Conservation (phyloP, 1,140 invertebrate genomes). For the Drosophila sturtevanti region DNA sequence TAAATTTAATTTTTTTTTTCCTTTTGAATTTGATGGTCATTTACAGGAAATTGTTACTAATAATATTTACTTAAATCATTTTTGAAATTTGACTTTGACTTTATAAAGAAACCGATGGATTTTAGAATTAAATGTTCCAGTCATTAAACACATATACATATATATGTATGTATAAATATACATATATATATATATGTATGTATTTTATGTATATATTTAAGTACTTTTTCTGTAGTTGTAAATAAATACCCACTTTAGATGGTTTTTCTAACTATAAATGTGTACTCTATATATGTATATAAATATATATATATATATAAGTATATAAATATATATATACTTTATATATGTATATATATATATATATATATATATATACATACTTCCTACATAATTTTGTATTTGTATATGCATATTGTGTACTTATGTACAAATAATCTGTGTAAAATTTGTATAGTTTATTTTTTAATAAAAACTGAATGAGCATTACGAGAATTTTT, state of each 20-base stretch:
- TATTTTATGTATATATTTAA: background rate
- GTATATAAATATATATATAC: background rate
- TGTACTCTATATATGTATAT: no score
- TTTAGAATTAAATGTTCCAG: background rate
- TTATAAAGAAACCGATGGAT: background rate
- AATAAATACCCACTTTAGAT: no score
- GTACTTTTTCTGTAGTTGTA: background rate
- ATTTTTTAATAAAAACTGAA: slow-evolving; percentile 77
- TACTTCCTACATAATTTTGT: slow-evolving; percentile 26
- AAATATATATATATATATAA: background rate
- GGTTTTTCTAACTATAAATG: no score
- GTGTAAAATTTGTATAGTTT: slow-evolving; percentile 79
- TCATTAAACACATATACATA: background rate
- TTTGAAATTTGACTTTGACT: background rate
- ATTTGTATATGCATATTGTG: slow-evolving; percentile 50
- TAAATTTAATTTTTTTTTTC: no score
- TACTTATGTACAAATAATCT: slow-evolving; percentile 68
- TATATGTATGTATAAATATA: background rate
- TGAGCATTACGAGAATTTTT: slow-evolving; percentile 63
- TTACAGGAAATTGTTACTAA: background rate
- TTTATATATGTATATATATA: background rate
- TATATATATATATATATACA: background rate
- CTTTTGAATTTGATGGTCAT: background rate
- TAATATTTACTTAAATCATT: background rate
- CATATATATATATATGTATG: background rate